Conservation (phyloP, 1,140 invertebrate genomes). For the Metopolophium dirhodum region DNA sequence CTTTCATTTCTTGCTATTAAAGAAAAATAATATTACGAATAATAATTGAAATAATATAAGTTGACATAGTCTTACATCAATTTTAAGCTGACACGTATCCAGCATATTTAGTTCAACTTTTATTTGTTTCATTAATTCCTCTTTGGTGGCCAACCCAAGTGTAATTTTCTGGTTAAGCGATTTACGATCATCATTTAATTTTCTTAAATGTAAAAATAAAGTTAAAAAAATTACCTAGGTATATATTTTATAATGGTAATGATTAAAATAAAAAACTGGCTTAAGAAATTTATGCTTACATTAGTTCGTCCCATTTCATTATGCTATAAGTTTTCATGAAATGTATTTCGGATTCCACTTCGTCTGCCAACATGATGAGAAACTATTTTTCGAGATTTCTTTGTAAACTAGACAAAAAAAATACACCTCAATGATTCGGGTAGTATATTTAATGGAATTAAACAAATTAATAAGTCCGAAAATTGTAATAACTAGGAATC, state of each 20-base stretch:
- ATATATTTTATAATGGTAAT: not conserved
- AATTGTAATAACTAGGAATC: not conserved
- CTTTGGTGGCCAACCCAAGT: constrained; percentile 31
- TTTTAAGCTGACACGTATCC: constrained; percentile 40
- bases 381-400: not conserved
- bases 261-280: not conserved
- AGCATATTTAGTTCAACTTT: constrained; percentile 36
- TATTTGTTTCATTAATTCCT: constrained; percentile 42
- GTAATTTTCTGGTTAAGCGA: constrained; percentile 12
- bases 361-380: not conserved
- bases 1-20: constrained; percentile 47
- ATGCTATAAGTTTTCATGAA: constrained; percentile 50
- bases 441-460: not conserved
- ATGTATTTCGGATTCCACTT: constrained; percentile 27
- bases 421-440: not conserved
- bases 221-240: not conserved
- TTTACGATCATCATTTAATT: constrained; percentile 38
- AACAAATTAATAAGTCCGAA: not conserved
- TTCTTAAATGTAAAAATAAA: constrained; percentile 15
- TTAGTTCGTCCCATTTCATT: constrained; percentile 36
- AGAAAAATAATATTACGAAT: not conserved
- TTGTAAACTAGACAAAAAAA: not conserved
- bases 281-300: not conserved
- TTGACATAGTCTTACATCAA: not conserved
- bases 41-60: not conserved